These are phyloP conservation scores for Hyperopisus bebe DNA, from an alignment of 2,113 vertebrate genomes.

Conservation along the genomic window DNA sequence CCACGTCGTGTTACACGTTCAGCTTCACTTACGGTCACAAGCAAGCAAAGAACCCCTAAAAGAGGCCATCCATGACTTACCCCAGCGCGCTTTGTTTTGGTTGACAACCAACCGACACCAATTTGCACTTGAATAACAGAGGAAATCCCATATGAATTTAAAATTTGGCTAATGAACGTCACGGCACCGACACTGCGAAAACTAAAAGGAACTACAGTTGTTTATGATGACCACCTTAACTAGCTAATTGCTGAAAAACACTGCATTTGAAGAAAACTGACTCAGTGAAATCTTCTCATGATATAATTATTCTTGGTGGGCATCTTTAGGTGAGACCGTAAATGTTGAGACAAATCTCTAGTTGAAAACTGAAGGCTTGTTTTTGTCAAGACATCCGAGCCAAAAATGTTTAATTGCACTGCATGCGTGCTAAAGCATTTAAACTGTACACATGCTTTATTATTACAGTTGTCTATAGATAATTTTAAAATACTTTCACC, in stretches of 20 bases:
- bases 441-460: not conserved
- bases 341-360: not conserved
- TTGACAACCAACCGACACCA: not conserved
- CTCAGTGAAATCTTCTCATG: not conserved
- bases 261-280: not conserved
- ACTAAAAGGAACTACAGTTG: not conserved
- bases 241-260: not conserved
- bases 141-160: not conserved
- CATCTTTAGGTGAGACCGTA: not conserved
- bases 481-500: not conserved
- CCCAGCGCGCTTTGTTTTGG: not conserved
- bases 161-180: not conserved
- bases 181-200: not conserved
- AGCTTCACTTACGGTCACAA: not conserved
- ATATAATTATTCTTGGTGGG: not conserved
- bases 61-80: not conserved
- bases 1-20: not conserved
- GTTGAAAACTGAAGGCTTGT: not conserved
- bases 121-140: not conserved
- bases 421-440: not conserved
- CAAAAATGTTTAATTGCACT: not conserved
- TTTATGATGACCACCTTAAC: not conserved
- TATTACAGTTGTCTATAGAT: not conserved
- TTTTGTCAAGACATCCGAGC: not conserved
- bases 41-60: not conserved